Base-by-base conservation (phyloP, 2,113 vertebrate species). In the Oryzias melastigma region DNA sequence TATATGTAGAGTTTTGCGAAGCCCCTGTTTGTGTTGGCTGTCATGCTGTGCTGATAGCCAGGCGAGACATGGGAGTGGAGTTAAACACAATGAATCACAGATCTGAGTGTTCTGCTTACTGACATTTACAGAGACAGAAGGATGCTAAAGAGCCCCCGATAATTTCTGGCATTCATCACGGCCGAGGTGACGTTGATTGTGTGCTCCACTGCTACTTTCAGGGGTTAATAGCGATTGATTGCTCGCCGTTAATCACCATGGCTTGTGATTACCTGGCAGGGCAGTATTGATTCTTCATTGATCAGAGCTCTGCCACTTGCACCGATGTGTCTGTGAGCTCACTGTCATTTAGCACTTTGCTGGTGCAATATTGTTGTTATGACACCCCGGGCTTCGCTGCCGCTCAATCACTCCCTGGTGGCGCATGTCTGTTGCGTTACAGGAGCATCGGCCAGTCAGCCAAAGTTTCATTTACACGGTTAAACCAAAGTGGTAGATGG, bases 211-310 rank as follows among this genome's bases (percentile, higher is more conserved):
- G 59, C 44, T 68, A 70, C 78, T 80, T 18, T 47, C 66, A 84
- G 65, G 80, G 83, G 87, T 91, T 86, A 88, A 89, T 83, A 35
- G 83, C 72, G 58, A 89, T 89, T 74, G 87, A 91, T 88, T 35
- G 67, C 78, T 66, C 15, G 59, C 58, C 62, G 80, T 90, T 91
- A 89, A 89, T 91, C 88, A 87, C 79, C 45, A 49, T 10, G 65
- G 62, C 85, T 90, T 85, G 78, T 85, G 85, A 88, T 89, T 88
- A 85, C 87, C 82, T 84, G 85, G 87, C 83, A 80, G 82, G 67
- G 54, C 48, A 5, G 4, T 71, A 89, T 91, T 40, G 88, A 91
- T 85, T 60, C 50, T 24, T 44, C 84, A 85, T 88, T 65, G 84
- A 89, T 87, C 76, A 52, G 49, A 4, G 48, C 71, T 67, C 67